Evolutionary conservation across 2,888 invertebrate species (phyloP).

Genomic region (Pristionchus mayeri): DNA sequence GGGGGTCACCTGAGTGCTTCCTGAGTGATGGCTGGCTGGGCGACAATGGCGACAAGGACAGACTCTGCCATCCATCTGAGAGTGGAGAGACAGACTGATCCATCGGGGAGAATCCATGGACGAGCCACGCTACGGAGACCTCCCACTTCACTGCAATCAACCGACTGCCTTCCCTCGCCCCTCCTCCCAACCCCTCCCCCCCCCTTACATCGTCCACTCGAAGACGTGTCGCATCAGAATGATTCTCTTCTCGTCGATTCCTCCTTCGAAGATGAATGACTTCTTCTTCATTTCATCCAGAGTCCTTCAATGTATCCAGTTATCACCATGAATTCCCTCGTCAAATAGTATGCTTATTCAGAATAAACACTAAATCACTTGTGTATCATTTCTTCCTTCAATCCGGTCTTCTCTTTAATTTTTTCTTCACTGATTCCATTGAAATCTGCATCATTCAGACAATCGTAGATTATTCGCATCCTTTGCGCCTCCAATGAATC

Average conservation of each 20-base stretch:
- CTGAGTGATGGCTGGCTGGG: slow-evolving; percentile 64
- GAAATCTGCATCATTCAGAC: not conserved
- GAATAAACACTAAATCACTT: not conserved
- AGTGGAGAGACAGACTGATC: slow-evolving; percentile 58
- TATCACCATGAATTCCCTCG: too few relatives aligned
- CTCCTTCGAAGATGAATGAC: slow-evolving; percentile 58
- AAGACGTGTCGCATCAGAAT: slow-evolving; percentile 56
- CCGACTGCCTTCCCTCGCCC: not conserved
- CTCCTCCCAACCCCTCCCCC: not conserved
- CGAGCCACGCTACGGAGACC: slow-evolving; percentile 55
- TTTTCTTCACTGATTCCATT: not conserved
- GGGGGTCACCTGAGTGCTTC: slow-evolving; percentile 57
- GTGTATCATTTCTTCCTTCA: not conserved
- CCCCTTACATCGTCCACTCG: slow-evolving; percentile 64
- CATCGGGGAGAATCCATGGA: slow-evolving; percentile 70
- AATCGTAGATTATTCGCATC: not conserved
- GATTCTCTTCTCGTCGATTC: slow-evolving; percentile 68
- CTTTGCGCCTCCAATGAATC: not conserved
- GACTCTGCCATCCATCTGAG: slow-evolving; percentile 72
- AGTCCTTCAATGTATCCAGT: not conserved
- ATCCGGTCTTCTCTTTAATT: not conserved
- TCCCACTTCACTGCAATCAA: slow-evolving; percentile 13
- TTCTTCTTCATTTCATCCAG: not conserved
- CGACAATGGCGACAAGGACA: slow-evolving; percentile 64
- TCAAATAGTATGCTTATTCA: too few relatives aligned